Evolutionary conservation across 1,140 invertebrate genomes (phyloP), one percentile per base, ranked within the genome.

Genomic region (Cydia splendana): DNA sequence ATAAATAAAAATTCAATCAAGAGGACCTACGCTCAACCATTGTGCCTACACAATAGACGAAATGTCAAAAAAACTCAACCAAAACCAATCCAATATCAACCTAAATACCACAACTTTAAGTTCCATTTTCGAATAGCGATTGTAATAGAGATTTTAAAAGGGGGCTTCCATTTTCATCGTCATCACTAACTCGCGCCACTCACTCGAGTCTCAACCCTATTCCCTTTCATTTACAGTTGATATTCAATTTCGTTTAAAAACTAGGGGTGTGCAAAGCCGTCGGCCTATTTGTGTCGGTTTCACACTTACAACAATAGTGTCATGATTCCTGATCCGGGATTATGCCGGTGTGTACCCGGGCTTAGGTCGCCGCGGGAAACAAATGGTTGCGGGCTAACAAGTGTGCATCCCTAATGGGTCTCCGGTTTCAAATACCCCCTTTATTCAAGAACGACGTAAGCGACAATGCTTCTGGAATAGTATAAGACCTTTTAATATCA

Each of bases 281-380:
- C 90, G 91, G 90, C 91, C 90, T 93, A 93, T 93, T 93, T 93
- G 89, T 89, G 90, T 92, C 91, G 90, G 91, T 93, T 93, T 93
- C 91, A 92, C 90, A 93, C 91, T 93, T 92, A 91, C 91, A 92
- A 93, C 91, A 93, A 93, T 93, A 92, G 91, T 92, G 91, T 91
- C 91, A 93, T 93, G 91, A 93, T 93, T 93, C 91, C 86, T 92
- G 90, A 93, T 91, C 91, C 91, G 75, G 91, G 90, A 91, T 93
- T 90, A 93, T 91, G 86, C 88, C 84, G 85, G 82, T 83, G 87
- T 86, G 87, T 91, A 80, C 82, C 87, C 86, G 86, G 88, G 88
- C 90, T 93, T 93, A 93, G 89, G 89, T 87, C 88, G 86, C 79
- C 91, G 90, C 86, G 89, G 91, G 83, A 90, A 90, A 91, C 90